Evolutionary conservation across 2,113 vertebrate genomes (phyloP).

Genomic region (Tamias sibiricus): DNA sequence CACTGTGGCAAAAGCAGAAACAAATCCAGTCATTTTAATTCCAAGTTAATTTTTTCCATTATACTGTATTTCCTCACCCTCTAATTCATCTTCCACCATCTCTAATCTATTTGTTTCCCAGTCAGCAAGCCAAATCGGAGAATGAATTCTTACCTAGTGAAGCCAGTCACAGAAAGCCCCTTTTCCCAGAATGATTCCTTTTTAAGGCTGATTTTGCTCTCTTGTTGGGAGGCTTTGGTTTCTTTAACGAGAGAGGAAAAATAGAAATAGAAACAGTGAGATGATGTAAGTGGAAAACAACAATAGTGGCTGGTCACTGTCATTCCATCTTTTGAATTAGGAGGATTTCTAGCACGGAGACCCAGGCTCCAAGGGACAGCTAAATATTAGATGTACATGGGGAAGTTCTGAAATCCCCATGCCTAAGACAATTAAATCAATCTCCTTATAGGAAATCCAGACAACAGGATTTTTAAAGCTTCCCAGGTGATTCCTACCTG

Average conservation of each 20-base stretch:
- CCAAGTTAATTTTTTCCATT: not conserved
- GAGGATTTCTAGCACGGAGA: not conserved
- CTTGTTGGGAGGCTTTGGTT: not conserved
- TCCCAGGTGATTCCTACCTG: not conserved
- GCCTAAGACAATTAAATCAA: constrained; percentile 36
- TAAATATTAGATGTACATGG: not conserved
- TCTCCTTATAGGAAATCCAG: not conserved
- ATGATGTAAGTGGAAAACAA: not conserved
- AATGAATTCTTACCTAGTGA: not conserved
- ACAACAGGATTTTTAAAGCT: not conserved
- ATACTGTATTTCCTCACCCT: not conserved
- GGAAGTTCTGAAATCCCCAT: not conserved
- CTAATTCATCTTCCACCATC: not conserved
- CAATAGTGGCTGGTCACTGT: not conserved
- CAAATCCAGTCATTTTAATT: constrained; percentile 31
- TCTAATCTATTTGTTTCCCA: not conserved
- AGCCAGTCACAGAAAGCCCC: not conserved
- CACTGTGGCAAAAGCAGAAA: constrained; percentile 8
- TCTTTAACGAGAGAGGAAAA: not conserved
- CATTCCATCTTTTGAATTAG: not conserved
- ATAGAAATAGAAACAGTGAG: not conserved
- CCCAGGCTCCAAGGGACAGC: not conserved
- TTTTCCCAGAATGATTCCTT: not conserved
- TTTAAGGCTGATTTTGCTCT: not conserved
- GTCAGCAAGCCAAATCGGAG: not conserved